phyloP scores from a whole-genome alignment of 2,888 invertebrate species.

The Gymnoscelis rufifasciata region DNA sequence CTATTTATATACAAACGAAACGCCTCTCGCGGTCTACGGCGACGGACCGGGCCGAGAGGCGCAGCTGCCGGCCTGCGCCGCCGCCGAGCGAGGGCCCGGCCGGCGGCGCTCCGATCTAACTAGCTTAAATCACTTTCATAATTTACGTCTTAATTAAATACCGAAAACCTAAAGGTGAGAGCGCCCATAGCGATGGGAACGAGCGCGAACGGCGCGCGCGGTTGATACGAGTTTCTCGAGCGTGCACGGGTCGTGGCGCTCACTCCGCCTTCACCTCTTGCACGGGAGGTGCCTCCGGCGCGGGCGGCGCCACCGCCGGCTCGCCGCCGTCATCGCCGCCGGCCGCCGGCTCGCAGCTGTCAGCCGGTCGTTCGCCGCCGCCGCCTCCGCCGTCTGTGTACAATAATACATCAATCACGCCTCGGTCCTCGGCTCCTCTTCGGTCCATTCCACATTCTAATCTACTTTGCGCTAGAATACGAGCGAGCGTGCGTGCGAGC shows the following conservation, averaged over 20 bases:
- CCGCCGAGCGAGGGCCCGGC: slow-evolving; percentile 27
- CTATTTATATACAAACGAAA: slow-evolving; percentile 70
- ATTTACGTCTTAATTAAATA: slow-evolving; percentile 75
- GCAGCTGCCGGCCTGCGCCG: slow-evolving; percentile 32
- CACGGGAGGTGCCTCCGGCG: slow-evolving; percentile 39
- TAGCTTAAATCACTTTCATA: slow-evolving; percentile 70
- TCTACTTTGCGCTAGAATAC: slow-evolving; percentile 11
- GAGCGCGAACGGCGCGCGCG: slow-evolving; percentile 22
- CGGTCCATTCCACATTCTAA: slow-evolving; percentile 8
- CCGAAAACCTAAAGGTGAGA: slow-evolving; percentile 59
- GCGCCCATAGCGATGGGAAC: slow-evolving; percentile 32
- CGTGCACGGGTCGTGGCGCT: slow-evolving; percentile 39
- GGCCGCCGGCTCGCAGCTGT: slow-evolving; percentile 40
- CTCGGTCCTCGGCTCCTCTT: slow-evolving; percentile 7
- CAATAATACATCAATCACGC: slow-evolving; percentile 23
- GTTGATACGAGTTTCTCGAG: slow-evolving; percentile 24
- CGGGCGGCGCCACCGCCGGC: slow-evolving; percentile 42
- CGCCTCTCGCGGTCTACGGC: slow-evolving; percentile 43
- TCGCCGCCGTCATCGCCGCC: slow-evolving; percentile 45
- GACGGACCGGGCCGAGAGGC: slow-evolving; percentile 27
- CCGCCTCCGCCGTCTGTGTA: slow-evolving; percentile 46
- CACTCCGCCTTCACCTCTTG: slow-evolving; percentile 55
- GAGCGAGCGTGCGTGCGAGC: slow-evolving; percentile 12
- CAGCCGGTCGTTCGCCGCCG: slow-evolving; percentile 52
- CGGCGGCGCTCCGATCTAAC: slow-evolving; percentile 47